Evolutionary conservation across 2,113 vertebrate species (phyloP).

Genomic region (Nerophis lumbriciformis): DNA sequence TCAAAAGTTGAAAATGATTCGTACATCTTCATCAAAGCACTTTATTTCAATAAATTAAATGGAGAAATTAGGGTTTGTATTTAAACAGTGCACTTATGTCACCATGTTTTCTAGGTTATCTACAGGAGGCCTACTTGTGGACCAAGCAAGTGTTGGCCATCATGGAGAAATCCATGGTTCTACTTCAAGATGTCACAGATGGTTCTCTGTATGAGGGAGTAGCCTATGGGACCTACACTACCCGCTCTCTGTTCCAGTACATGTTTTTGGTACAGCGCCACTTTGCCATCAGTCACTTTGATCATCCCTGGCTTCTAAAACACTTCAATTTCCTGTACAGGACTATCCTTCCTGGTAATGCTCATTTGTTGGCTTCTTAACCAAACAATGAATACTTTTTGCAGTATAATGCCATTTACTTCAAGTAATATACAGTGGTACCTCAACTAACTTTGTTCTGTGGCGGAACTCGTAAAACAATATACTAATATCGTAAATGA

Average conservation of each 20-base stretch:
- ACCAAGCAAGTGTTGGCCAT: conserved; percentile 90
- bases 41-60: neutral
- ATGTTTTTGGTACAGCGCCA: conserved; percentile 94
- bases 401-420: no score
- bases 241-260: conserved; percentile 94
- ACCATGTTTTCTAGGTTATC: conserved; percentile 77
- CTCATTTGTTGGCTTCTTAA: neutral
- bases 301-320: conserved; percentile 91
- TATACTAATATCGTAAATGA: no score
- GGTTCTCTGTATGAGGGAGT: conserved; percentile 96
- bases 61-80: neutral
- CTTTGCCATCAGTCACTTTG: conserved; percentile 90
- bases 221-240: conserved; percentile 95
- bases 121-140: conserved; percentile 96
- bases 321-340: conserved; percentile 98
- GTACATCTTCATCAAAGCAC: neutral
- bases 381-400: neutral
- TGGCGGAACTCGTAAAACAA: no score
- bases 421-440: no score
- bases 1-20: no score
- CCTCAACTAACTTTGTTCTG: no score
- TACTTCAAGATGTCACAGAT: conserved; percentile 88
- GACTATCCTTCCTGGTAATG: conserved; percentile 87
- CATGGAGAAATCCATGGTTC: conserved; percentile 95
- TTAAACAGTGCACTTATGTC: neutral